phyloP scores from a whole-genome alignment of 1,140 invertebrate species.

The Plectus sambesii region DNA sequence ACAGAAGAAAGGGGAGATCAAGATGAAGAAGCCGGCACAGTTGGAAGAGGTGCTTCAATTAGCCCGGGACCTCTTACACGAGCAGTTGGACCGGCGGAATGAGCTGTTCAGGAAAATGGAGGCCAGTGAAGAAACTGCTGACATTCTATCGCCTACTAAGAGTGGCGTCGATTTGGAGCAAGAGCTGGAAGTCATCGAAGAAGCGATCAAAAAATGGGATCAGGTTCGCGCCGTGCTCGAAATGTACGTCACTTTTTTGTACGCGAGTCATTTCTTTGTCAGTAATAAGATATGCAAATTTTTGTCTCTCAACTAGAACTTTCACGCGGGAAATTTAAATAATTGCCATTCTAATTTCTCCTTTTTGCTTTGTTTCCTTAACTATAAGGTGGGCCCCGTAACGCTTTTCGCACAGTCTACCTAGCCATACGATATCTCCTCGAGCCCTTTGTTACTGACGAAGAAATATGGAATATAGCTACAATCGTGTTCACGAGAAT shows the following conservation, averaged over 20 bases:
- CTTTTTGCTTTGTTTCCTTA: too few relatives aligned
- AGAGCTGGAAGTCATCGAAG: conserved; percentile 77
- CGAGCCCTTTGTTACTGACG: too few relatives aligned
- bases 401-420: too few relatives aligned
- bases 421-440: too few relatives aligned
- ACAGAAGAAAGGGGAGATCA: conserved; percentile 84
- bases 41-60: conserved; percentile 61
- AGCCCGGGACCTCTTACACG: conserved; percentile 32
- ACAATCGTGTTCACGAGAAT: conserved; percentile 5
- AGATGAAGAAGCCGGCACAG: conserved; percentile 92
- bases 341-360: too few relatives aligned
- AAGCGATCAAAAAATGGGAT: conserved; percentile 87
- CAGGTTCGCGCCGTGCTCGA: conserved; percentile 95
- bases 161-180: conserved; percentile 22
- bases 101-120: conserved; percentile 10
- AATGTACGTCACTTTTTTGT: conserved; percentile 64
- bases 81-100: conserved; percentile 24
- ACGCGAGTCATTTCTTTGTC: too few relatives aligned
- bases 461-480: too few relatives aligned
- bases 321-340: too few relatives aligned
- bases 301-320: too few relatives aligned
- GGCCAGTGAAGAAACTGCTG: conserved; percentile 46
- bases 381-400: too few relatives aligned
- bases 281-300: too few relatives aligned
- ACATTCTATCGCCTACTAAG: too few relatives aligned